phyloP scores from a whole-genome alignment of 2,113 vertebrate species.

The Coracopsis vasa region DNA sequence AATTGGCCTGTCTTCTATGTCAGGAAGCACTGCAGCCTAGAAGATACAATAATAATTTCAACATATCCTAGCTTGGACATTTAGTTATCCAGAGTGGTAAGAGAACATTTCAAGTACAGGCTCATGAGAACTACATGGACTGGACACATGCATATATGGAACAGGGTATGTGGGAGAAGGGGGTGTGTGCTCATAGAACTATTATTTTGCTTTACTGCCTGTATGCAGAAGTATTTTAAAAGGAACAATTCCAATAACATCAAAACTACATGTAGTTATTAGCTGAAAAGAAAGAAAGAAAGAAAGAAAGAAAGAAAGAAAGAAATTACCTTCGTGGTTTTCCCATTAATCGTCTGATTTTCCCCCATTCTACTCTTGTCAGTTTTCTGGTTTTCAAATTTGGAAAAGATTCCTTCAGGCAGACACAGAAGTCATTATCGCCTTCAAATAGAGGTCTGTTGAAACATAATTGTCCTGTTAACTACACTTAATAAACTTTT shows the following conservation, averaged over 20 bases:
- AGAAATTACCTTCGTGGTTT: constrained; percentile 91
- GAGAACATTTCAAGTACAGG: background rate
- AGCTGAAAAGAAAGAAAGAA: background rate
- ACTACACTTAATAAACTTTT: background rate
- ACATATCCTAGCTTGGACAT: background rate
- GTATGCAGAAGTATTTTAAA: background rate
- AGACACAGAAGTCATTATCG: constrained; percentile 98
- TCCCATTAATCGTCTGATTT: constrained; percentile 96
- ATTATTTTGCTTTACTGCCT: background rate
- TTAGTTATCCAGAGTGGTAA: background rate
- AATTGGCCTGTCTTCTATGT: background rate
- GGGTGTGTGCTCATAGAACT: background rate
- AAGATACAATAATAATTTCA: background rate
- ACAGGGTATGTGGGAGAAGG: rapidly evolving
- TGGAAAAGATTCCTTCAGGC: constrained; percentile 97
- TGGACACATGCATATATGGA: background rate
- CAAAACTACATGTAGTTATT: background rate
- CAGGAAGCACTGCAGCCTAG: background rate
- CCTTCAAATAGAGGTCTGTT: constrained; percentile 96
- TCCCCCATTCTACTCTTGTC: constrained; percentile 96
- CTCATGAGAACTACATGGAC: background rate
- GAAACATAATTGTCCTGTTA: constrained; percentile 54
- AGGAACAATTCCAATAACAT: background rate
- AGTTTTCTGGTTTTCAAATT: constrained; percentile 96
- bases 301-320: background rate